Base-by-base conservation (phyloP, 1,140 invertebrate genomes). In the Atta colombica region DNA sequence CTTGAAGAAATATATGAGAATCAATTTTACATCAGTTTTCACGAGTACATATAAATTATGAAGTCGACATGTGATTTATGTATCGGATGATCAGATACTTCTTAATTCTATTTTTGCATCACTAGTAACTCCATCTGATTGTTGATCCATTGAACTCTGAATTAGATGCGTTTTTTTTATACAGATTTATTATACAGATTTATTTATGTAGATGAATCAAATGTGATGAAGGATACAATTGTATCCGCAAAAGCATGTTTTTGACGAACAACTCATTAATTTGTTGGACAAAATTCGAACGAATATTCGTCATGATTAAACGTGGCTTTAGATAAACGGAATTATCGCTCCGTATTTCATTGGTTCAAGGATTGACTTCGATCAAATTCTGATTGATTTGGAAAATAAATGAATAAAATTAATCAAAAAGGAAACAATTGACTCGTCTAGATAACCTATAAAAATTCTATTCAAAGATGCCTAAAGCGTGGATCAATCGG, bases 71-170 rank as follows among this genome's bases (percentile, higher is more conserved):
- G 31, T 1, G 16, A 66, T 18, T 58, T 8, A 8, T 31, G 12
- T 31, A 21, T 49, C 6, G 7, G 8, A 55, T 39, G n/a, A 21
- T 72, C 12, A 12, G 63, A 18, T 16, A 25, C 4, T 28, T 31
- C 8, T 74, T 45, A 14, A 60, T 55, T 45, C 14, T 35, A 61
- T 18, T 74, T 74, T 39, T 21, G 5, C 14, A 0, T 35, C 28
- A 14, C 18, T 18, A 45, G 69, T 84, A 28, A 75, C 69, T 84
- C 55, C 55, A 75, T 75, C 55, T 84, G 39, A 16, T 18, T 8
- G 21, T 7, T 8, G 55, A 63, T 74, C 25, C 7, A 35, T 18
- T 35, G 25, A 75, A 74, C 55, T 63, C 14, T 31, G 18, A 51
- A 53, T 55, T 28, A 25, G 16, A 16, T 6, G 18, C 31, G 18